A percentile compares a stretch with the other conserved stretches of the same genome.
phyloP scores from a whole-genome alignment of 2,797 vertebrate genomes.

The Sebastes vulpes region DNA sequence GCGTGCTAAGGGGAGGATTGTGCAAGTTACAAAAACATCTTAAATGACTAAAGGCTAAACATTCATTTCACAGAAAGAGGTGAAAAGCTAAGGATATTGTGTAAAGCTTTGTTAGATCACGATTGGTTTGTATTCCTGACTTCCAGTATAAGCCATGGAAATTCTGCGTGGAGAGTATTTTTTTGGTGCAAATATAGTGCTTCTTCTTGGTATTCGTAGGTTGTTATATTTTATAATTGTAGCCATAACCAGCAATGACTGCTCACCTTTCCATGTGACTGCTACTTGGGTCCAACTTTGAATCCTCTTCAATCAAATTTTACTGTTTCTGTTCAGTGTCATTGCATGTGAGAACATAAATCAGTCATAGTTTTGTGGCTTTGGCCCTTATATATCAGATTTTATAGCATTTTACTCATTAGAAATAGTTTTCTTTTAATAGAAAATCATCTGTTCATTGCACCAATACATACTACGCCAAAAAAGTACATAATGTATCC shows the following conservation, averaged over 20 bases:
- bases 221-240: constrained; percentile 16
- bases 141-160: constrained; percentile 20
- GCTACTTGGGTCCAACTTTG: constrained; percentile 21
- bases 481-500: not conserved
- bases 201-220: constrained; percentile 6
- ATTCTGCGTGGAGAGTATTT: not conserved
- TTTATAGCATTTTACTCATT: constrained; percentile 42
- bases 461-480: not conserved
- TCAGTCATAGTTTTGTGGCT: constrained; percentile 30
- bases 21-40: constrained; percentile 47
- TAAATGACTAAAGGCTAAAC: constrained; percentile 38
- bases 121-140: constrained; percentile 24
- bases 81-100: constrained; percentile 62
- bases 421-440: constrained; percentile 16
- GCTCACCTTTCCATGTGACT: constrained; percentile 47
- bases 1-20: constrained; percentile 30
- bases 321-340: constrained; percentile 12
- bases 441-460: not conserved
- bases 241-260: constrained; percentile 39
- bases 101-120: constrained; percentile 47
- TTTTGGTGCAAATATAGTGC: not conserved
- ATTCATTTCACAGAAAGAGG: constrained; percentile 55
- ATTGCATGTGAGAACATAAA: constrained; percentile 17
- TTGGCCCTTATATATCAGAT: not conserved
- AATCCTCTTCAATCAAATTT: constrained; percentile 19